Evolutionary conservation across 2,888 invertebrate species (phyloP).

Genomic region (Rhingia campestris): DNA sequence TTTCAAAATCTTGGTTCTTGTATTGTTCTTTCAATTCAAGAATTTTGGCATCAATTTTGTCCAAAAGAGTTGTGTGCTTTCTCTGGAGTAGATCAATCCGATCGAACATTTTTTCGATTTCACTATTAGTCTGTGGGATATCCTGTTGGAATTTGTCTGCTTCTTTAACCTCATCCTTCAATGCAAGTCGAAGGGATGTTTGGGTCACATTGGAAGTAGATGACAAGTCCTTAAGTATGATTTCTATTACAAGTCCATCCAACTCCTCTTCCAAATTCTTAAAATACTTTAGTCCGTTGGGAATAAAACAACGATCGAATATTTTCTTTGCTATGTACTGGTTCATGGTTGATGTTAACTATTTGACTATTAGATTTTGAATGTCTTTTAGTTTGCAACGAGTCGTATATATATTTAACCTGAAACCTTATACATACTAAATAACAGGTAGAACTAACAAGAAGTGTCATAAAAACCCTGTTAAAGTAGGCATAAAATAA

Average conservation of each 20-base stretch:
- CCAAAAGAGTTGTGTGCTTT: background rate
- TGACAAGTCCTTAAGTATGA: slow-evolving; percentile 11
- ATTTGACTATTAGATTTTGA: too few relatives aligned
- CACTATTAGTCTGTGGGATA: background rate
- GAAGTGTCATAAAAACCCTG: too few relatives aligned
- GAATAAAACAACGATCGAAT: background rate
- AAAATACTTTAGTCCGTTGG: slow-evolving; percentile 1
- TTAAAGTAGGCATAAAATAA: too few relatives aligned
- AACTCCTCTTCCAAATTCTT: slow-evolving; percentile 13
- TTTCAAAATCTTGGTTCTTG: background rate
- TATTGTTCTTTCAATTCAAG: slow-evolving; percentile 7
- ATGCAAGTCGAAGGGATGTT: background rate
- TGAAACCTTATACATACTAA: too few relatives aligned
- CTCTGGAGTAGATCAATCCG: slow-evolving; percentile 7
- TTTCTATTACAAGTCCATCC: background rate
- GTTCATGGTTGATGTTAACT: background rate
- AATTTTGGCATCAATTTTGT: slow-evolving; percentile 8
- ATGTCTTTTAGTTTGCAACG: too few relatives aligned
- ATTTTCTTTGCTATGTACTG: background rate
- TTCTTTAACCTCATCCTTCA: background rate
- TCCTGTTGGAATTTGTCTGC: background rate
- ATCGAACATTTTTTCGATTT: slow-evolving; percentile 7
- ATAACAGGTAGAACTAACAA: too few relatives aligned
- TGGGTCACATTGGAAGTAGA: background rate
- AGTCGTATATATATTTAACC: too few relatives aligned